Evolutionary conservation across 1,140 invertebrate genomes (phyloP).

Genomic region (Drosophila pectinifera): DNA sequence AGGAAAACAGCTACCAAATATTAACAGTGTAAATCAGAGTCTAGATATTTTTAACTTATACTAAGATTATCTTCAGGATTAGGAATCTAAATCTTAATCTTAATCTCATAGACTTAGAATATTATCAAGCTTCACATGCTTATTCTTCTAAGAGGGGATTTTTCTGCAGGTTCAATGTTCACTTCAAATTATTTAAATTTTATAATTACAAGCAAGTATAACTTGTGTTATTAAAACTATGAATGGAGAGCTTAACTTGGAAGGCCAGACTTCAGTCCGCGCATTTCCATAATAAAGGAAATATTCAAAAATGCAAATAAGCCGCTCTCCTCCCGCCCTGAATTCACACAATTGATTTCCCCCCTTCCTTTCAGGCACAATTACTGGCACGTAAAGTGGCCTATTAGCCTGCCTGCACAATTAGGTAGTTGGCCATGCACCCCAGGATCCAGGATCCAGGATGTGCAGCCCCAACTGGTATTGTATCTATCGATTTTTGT

Average conservation of each 20-base stretch:
- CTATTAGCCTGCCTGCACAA: constrained; percentile 17
- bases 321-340: too few relatives aligned
- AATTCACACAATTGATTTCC: constrained; percentile 5
- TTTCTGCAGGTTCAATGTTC: background rate
- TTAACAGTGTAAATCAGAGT: background rate
- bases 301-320: background rate
- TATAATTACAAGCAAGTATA: too few relatives aligned
- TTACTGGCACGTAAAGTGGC: constrained; percentile 9
- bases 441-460: background rate
- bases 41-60: background rate
- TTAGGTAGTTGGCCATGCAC: background rate
- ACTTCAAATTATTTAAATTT: background rate
- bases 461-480: constrained; percentile 3
- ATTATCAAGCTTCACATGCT: background rate
- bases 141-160: background rate
- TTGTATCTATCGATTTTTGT: constrained; percentile 25
- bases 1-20: constrained; percentile 8
- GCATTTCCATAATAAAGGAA: background rate
- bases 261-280: too few relatives aligned
- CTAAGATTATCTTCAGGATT: background rate
- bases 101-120: background rate
- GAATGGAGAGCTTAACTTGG: background rate
- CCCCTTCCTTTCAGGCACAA: constrained; percentile 3
- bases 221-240: background rate
- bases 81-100: background rate